These are phyloP conservation scores for Protodeltote pygarga DNA, from an alignment of 2,888 invertebrate species.

Conservation along the genomic window DNA sequence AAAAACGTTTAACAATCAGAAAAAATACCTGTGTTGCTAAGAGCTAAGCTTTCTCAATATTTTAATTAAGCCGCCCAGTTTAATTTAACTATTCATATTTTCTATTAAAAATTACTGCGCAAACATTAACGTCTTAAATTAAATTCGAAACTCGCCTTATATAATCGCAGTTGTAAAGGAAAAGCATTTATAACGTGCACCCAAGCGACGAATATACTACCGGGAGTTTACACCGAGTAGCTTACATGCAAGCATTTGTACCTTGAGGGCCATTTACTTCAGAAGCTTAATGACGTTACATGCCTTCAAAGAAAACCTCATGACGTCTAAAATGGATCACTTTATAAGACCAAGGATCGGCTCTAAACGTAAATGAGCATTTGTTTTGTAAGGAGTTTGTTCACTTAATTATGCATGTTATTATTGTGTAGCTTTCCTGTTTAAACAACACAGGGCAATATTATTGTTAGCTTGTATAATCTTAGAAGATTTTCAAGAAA, in stretches of 20 bases:
- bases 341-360: slow-evolving; percentile 17
- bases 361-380: background rate
- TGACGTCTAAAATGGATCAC: slow-evolving; percentile 43
- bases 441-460: background rate
- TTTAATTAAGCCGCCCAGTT: slow-evolving; percentile 28
- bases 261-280: slow-evolving; percentile 54
- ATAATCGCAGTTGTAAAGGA: slow-evolving; percentile 41
- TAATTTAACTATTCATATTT: slow-evolving; percentile 27
- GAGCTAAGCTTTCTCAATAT: slow-evolving; percentile 28
- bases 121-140: slow-evolving; percentile 31
- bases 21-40: no score
- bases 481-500: slow-evolving; percentile 11
- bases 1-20: slow-evolving; percentile 25
- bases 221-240: slow-evolving; percentile 28
- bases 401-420: background rate
- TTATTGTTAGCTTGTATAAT: slow-evolving; percentile 2
- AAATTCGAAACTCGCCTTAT: slow-evolving; percentile 33
- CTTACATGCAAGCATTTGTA: slow-evolving; percentile 39
- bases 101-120: slow-evolving; percentile 11
- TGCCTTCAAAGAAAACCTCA: slow-evolving; percentile 51
- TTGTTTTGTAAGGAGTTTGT: background rate
- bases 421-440: background rate
- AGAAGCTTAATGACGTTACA: slow-evolving; percentile 51
- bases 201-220: slow-evolving; percentile 8
- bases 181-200: slow-evolving; percentile 14